These are phyloP conservation scores for Rhingia rostrata DNA, from an alignment of 2,888 invertebrate genomes.

Conservation along the genomic window DNA sequence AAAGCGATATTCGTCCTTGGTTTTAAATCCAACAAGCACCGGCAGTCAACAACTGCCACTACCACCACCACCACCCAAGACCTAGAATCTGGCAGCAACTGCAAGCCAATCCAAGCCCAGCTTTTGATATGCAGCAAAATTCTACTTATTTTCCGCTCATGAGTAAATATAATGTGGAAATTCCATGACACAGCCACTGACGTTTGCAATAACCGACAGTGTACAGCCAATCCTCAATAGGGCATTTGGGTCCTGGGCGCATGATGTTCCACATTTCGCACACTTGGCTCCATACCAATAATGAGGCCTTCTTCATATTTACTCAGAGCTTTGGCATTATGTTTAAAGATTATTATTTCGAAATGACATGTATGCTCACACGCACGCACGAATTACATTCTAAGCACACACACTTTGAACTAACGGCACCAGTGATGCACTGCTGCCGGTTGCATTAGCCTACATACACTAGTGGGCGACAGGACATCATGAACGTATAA, in stretches of 20 bases:
- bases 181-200: slow-evolving; percentile 58
- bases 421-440: slow-evolving; percentile 23
- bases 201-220: slow-evolving; percentile 61
- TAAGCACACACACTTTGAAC: slow-evolving; percentile 8
- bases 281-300: slow-evolving; percentile 66
- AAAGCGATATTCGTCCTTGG: slow-evolving; percentile 64
- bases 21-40: slow-evolving; percentile 36
- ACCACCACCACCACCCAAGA: neutral
- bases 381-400: slow-evolving; percentile 37
- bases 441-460: slow-evolving; percentile 42
- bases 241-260: slow-evolving; percentile 6
- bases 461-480: slow-evolving; percentile 49
- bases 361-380: slow-evolving; percentile 62
- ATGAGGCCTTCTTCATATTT: slow-evolving; percentile 54
- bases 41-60: slow-evolving; percentile 31
- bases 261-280: slow-evolving; percentile 58
- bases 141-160: slow-evolving; percentile 67
- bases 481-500: slow-evolving; percentile 68
- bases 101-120: slow-evolving; percentile 36
- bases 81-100: slow-evolving; percentile 24
- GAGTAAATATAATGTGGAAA: slow-evolving; percentile 64
- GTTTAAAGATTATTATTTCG: slow-evolving; percentile 71
- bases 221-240: neutral
- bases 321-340: slow-evolving; percentile 65
- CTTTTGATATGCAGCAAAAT: slow-evolving; percentile 36